Evolutionary conservation across 1,140 invertebrate genomes (phyloP).

Genomic region (Hetaerina americana): DNA sequence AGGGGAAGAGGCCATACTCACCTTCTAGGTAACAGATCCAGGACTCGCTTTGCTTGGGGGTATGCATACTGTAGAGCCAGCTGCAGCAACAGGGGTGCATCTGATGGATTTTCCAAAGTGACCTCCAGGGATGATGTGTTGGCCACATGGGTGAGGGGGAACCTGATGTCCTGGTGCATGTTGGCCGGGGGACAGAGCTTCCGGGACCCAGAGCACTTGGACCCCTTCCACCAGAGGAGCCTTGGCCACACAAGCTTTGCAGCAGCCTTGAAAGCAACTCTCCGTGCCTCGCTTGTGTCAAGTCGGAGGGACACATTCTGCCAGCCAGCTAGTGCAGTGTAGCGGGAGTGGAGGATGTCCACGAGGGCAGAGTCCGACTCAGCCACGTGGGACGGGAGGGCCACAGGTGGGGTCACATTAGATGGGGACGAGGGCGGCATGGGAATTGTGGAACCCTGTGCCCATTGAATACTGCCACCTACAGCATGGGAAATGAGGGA

Average conservation of each 20-base stretch:
- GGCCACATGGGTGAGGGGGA: constrained; percentile 71
- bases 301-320: constrained; percentile 60
- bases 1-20: too few species aligned
- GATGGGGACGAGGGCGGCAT: not conserved
- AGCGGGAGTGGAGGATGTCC: constrained; percentile 39
- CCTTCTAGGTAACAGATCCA: constrained; percentile 34
- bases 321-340: constrained; percentile 36
- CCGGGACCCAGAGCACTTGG: not conserved
- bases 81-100: constrained; percentile 41
- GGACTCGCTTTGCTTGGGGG: constrained; percentile 34
- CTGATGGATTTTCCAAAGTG: constrained; percentile 46
- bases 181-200: not conserved
- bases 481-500: too few species aligned
- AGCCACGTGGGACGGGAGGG: constrained; percentile 43
- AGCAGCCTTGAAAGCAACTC: constrained; percentile 53
- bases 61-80: constrained; percentile 31
- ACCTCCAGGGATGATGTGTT: constrained; percentile 53
- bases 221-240: constrained; percentile 28
- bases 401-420: constrained; percentile 29
- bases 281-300: constrained; percentile 60
- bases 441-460: constrained; percentile 31
- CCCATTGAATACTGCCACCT: constrained; percentile 49
- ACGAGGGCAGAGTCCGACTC: constrained; percentile 47
- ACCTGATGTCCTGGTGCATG: constrained; percentile 35
- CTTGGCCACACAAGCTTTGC: constrained; percentile 62